phyloP scores from a whole-genome alignment of 2,888 invertebrate genomes.

The Macrosiphum euphorbiae region DNA sequence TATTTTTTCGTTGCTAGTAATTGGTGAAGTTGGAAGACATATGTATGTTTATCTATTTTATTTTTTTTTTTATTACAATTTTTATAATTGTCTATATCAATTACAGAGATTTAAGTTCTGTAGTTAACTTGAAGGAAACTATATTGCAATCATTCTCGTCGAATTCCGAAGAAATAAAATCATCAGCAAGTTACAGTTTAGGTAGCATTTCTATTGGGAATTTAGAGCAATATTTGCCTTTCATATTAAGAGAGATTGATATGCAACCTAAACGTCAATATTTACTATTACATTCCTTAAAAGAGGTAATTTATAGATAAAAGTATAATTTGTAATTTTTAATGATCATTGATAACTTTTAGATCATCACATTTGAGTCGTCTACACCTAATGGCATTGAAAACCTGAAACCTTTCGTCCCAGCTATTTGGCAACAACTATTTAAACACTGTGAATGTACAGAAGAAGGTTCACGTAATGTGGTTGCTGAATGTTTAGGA shows the following conservation, averaged over 20 bases:
- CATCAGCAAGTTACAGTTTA: slow-evolving; percentile 96
- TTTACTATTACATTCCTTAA: slow-evolving; percentile 93
- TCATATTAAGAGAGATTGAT: slow-evolving; percentile 93
- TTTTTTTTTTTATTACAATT: slow-evolving; percentile 2
- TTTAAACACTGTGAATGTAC: slow-evolving; percentile 96
- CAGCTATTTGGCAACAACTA: slow-evolving; percentile 92
- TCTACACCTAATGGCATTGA: slow-evolving; percentile 81
- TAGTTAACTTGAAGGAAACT: slow-evolving; percentile 81
- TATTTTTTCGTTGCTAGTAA: slow-evolving; percentile 92
- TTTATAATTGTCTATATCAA: not conserved
- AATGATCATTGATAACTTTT: slow-evolving; percentile 67
- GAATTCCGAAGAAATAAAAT: slow-evolving; percentile 95
- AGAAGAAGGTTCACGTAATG: slow-evolving; percentile 98
- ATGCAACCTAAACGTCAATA: slow-evolving; percentile 96
- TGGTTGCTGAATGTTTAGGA: slow-evolving; percentile 98
- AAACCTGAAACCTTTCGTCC: slow-evolving; percentile 83
- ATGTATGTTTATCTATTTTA: slow-evolving; percentile 76
- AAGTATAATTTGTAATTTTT: slow-evolving; percentile 30
- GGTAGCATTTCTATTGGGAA: slow-evolving; percentile 98
- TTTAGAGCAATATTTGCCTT: slow-evolving; percentile 91
- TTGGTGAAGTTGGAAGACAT: slow-evolving; percentile 97
- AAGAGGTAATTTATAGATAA: slow-evolving; percentile 79
- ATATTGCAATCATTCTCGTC: slow-evolving; percentile 90
- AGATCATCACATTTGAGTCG: slow-evolving; percentile 89
- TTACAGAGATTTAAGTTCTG: slow-evolving; percentile 82